Evolutionary conservation across 2,797 vertebrate species (phyloP), one percentile per base, ranked within the genome.

Genomic region (Pseudochaenichthys georgianus): DNA sequence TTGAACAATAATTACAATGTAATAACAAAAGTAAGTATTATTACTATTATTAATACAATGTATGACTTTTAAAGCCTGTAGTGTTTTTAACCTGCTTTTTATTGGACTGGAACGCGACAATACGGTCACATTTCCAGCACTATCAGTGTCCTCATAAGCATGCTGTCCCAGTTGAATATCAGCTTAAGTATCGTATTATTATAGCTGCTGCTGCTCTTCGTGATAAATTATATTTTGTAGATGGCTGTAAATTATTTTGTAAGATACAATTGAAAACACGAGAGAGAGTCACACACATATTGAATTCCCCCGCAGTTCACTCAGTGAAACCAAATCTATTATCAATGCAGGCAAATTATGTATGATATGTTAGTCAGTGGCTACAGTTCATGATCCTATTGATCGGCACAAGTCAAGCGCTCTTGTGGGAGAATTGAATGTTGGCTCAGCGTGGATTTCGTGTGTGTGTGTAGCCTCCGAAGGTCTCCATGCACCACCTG

Each of bases 401-500:
- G 87, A 89, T 91, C 80, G 75, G 77, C 64, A 58, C 45, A 55
- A 74, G 80, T 76, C 28, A 78, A 74, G 58, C 45, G 41, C 61
- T 75, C 72, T 81, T 65, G 80, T 66, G 77, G 75, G 82, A 80
- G 72, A 75, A 81, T 73, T 23, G 64, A 85, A 70, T 70, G 64
- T 65, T 45, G 71, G 79, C 81, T 89, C 77, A 87, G 81, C 59
- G 1, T 54, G 55, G 72, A 74, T 86, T 81, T 63, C 19, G 45
- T 81, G 69, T 80, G 64, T 80, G 64, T 70, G 72, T 82, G 85
- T 71, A 80, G 68, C 73, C 72, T 28, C 82, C 67, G 59, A 81
- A 89, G 86, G 84, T 88, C 78, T 88, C 66, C 71, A 60, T 82
- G 75, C 82, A 77, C 86, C 88, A 89, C 90, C 91, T 92, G 88